Evolutionary conservation across 2,113 vertebrate species (phyloP).

Genomic region (Steatornis caripensis): DNA sequence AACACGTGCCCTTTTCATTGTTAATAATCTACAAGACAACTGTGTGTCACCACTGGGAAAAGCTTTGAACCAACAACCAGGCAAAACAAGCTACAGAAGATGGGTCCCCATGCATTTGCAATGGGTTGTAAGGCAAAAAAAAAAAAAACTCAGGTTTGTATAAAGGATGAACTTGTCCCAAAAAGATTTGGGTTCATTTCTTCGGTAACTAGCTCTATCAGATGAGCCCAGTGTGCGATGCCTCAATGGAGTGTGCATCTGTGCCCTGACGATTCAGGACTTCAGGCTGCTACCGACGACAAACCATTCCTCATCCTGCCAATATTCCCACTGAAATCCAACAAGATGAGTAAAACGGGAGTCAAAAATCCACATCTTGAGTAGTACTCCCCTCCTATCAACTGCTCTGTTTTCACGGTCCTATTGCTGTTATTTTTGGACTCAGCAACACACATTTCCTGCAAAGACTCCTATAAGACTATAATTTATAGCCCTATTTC

Average conservation of each 20-base stretch:
- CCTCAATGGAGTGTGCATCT: neutral
- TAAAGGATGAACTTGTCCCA: neutral
- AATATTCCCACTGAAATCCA: neutral
- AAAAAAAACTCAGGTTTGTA: neutral
- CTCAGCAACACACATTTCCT: neutral
- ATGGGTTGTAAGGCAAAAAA: neutral
- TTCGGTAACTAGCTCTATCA: neutral
- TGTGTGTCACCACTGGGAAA: neutral
- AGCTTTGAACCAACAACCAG: neutral
- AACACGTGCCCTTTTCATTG: neutral
- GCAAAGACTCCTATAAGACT: neutral
- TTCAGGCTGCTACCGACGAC: neutral
- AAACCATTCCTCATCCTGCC: neutral
- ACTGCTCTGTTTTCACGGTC: neutral
- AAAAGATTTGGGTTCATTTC: neutral
- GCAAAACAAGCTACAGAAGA: neutral
- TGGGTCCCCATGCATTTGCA: neutral
- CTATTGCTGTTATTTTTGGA: conserved; percentile 23
- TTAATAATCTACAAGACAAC: neutral
- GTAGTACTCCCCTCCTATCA: neutral
- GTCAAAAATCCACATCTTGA: neutral
- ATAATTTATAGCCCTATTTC: neutral
- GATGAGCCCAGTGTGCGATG: neutral
- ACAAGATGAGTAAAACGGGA: neutral
- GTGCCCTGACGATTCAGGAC: neutral